These are phyloP conservation scores for Platynereis dumerilii DNA, from an alignment of 2,888 invertebrate genomes.

Conservation along the genomic window DNA sequence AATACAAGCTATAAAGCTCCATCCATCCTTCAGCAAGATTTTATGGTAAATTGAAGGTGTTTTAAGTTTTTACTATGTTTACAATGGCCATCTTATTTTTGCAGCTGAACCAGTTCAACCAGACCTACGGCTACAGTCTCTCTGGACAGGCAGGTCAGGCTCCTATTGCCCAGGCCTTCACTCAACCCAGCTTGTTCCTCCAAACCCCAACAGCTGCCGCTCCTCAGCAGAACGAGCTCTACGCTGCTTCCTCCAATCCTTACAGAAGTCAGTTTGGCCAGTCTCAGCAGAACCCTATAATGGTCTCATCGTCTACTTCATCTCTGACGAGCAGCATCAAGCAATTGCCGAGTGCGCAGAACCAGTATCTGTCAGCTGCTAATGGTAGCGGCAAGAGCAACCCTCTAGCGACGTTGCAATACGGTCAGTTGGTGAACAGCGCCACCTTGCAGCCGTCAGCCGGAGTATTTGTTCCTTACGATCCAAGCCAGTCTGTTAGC, in stretches of 20 bases:
- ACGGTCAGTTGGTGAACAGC: slow-evolving; percentile 34
- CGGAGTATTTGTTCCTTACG: slow-evolving; percentile 69
- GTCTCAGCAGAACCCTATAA: slow-evolving; percentile 72
- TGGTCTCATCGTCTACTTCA: slow-evolving; percentile 82
- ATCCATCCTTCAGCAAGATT: too few relatives aligned
- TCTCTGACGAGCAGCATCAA: slow-evolving; percentile 90
- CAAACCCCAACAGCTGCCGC: slow-evolving; percentile 69
- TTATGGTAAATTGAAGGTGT: too few relatives aligned
- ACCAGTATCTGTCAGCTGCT: slow-evolving; percentile 22
- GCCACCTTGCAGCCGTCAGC: slow-evolving; percentile 61
- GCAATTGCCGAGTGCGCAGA: slow-evolving; percentile 37
- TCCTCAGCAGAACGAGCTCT: slow-evolving; percentile 73
- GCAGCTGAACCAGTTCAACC: slow-evolving; percentile 28
- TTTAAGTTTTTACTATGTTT: too few relatives aligned
- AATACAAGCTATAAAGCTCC: too few relatives aligned
- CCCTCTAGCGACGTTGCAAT: slow-evolving; percentile 32
- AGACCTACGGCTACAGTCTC: slow-evolving; percentile 34
- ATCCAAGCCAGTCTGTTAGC: slow-evolving; percentile 64
- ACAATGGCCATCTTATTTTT: too few relatives aligned
- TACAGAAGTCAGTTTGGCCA: slow-evolving; percentile 31
- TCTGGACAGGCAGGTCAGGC: slow-evolving; percentile 26
- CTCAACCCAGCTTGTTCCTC: slow-evolving; percentile 65
- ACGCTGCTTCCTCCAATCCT: slow-evolving; percentile 51
- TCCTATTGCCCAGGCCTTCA: slow-evolving; percentile 40
- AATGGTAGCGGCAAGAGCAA: slow-evolving; percentile 33